phyloP scores from a whole-genome alignment of 2,113 vertebrate genomes.

The Charadrius vociferus region DNA sequence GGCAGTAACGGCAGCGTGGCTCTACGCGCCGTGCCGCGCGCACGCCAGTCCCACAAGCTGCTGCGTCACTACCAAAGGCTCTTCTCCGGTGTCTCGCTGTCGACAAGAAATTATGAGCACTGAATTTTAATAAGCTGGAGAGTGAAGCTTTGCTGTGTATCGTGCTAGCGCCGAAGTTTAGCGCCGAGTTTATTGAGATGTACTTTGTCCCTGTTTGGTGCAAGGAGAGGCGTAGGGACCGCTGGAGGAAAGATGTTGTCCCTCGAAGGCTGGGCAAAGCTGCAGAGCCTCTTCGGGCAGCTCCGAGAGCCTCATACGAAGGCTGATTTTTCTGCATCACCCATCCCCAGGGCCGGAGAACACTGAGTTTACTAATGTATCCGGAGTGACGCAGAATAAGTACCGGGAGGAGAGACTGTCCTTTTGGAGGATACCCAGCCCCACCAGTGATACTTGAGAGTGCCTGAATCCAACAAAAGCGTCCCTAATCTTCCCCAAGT shows the following conservation, averaged over 20 bases:
- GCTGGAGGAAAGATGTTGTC: neutral
- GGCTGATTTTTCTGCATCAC: neutral
- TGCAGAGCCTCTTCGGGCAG: neutral
- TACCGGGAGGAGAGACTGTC: neutral
- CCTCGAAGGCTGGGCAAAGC: neutral
- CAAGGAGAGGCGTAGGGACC: neutral
- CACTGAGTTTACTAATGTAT: neutral
- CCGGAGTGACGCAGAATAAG: neutral
- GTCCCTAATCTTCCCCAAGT: neutral
- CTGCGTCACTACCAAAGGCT: neutral
- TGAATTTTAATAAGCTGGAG: slow-evolving; percentile 41
- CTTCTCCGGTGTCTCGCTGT: neutral
- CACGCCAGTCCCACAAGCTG: neutral
- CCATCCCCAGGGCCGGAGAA: neutral
- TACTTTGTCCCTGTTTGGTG: neutral
- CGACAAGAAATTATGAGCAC: neutral
- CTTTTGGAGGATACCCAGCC: neutral
- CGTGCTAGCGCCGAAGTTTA: neutral
- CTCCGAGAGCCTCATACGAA: neutral
- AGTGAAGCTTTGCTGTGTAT: neutral
- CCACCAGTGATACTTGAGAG: neutral
- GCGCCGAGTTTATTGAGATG: neutral
- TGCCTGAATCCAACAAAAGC: neutral
- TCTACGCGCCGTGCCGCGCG: neutral
- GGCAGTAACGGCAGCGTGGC: neutral